These are phyloP conservation scores for Gymnodraco acuticeps DNA, from an alignment of 2,797 vertebrate genomes.

Conservation along the genomic window DNA sequence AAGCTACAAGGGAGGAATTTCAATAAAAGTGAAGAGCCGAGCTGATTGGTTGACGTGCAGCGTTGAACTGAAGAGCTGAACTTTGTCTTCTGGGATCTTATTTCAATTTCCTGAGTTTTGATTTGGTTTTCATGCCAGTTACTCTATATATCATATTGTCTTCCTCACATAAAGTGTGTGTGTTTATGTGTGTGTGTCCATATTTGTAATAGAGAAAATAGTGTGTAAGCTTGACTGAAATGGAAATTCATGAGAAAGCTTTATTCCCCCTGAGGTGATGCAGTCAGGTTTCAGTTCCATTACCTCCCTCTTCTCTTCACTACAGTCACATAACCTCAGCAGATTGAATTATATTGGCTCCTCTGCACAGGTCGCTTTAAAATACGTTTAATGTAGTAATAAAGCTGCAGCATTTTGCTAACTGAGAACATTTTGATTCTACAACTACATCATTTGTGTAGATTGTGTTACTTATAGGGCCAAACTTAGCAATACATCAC, in stretches of 20 bases:
- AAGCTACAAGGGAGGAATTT: background rate
- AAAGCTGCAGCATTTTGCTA: slow-evolving; percentile 14
- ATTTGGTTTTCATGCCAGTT: slow-evolving; percentile 21
- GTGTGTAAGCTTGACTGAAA: slow-evolving; percentile 1
- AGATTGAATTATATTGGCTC: slow-evolving; percentile 19
- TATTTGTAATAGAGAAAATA: background rate
- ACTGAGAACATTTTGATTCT: slow-evolving; percentile 16
- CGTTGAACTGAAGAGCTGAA: background rate
- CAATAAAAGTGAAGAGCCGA: background rate
- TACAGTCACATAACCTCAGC: slow-evolving; percentile 17
- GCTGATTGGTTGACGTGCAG: background rate
- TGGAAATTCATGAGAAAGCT: background rate
- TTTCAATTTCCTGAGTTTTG: slow-evolving; percentile 26
- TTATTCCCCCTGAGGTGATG: background rate
- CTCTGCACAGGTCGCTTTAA: background rate
- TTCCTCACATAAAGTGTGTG: background rate
- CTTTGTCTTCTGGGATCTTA: slow-evolving; percentile 15
- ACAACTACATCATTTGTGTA: background rate
- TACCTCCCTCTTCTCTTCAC: background rate
- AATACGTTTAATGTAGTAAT: background rate
- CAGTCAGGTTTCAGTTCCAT: slow-evolving; percentile 5
- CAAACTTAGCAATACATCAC: slow-evolving; percentile 14
- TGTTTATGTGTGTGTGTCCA: background rate
- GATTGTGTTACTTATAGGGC: slow-evolving; percentile 9
- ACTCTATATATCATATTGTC: slow-evolving; percentile 3